Evolutionary conservation across 2,797 vertebrate genomes (phyloP), one percentile per base, ranked within the genome.

Genomic region (Halcyon chelicuti): DNA sequence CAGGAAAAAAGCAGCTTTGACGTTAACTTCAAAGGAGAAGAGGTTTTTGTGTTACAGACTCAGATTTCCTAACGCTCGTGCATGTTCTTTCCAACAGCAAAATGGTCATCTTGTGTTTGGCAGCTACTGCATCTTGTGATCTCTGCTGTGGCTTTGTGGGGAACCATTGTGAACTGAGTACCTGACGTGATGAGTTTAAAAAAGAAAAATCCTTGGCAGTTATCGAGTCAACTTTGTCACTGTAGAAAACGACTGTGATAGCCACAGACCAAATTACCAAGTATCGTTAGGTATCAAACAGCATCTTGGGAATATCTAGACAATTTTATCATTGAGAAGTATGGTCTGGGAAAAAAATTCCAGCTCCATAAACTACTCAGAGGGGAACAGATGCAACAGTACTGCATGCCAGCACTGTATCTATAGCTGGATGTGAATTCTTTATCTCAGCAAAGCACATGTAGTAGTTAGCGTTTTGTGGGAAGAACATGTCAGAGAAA

Each of bases 391-490:
- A 57, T 33, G 29, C 51, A 44, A 20, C 6, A 37, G 35, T 4
- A 18, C 46, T 33, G 10, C 6, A 22, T 25, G 31, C 39, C 31
- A 72, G 54, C 47, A 13, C 3, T 67, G 7, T 18, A 40, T 20
- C 46, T 21, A 42, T 2, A 37, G 10, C 14, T 21, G 52, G 14
- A 15, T 3, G 18, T 10, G 72, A 76, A 35, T 61, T 33, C 40
- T 61, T 74, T 2, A 86, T 47, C 14, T 67, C 33, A 14, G 67
- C 76, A 54, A 57, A 67, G 58, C 61, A 81, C 65, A 47, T 1
- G 31, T 5, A 28, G 39, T 10, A 20, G 23, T 40, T 3, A 14
- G 44, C 40, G 25, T 5, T 0, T 1, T 6, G 17, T 28, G 35
- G 35, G 26, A 23, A 93, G 63, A 67, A 63, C 9, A 51, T 28